phyloP scores from a whole-genome alignment of 2,113 vertebrate species.

The Syrrhaptes paradoxus region DNA sequence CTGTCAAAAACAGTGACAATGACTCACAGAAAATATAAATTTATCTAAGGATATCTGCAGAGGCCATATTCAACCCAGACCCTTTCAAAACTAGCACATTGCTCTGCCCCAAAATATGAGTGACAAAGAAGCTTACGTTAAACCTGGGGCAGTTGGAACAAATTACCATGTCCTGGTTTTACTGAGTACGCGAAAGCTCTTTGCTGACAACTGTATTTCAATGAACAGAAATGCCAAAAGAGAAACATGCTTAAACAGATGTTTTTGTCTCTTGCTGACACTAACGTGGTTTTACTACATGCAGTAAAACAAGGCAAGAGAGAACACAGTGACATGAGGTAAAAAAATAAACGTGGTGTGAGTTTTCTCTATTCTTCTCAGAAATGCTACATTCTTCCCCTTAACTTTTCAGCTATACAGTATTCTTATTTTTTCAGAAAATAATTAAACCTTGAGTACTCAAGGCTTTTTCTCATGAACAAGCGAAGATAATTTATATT shows the following conservation, averaged over 20 bases:
- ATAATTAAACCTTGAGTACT: background rate
- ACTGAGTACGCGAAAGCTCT: fast-evolving
- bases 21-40: background rate
- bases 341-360: background rate
- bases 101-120: background rate
- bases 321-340: background rate
- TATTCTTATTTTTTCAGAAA: background rate
- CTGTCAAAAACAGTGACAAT: background rate
- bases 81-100: background rate
- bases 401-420: background rate
- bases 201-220: background rate
- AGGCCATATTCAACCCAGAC: background rate
- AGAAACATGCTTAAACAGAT: background rate
- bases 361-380: background rate
- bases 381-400: background rate
- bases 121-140: background rate
- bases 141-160: background rate
- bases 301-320: background rate
- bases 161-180: background rate
- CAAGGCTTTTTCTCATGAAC: background rate
- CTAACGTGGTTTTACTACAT: background rate
- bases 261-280: background rate
- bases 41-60: background rate
- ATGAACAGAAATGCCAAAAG: background rate
- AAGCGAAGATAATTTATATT: background rate